Percentiles rank a stretch among this genome's conserved stretches.
Evolutionary conservation across 2,797 vertebrate genomes (phyloP).

Genomic region (Lophius americanus): DNA sequence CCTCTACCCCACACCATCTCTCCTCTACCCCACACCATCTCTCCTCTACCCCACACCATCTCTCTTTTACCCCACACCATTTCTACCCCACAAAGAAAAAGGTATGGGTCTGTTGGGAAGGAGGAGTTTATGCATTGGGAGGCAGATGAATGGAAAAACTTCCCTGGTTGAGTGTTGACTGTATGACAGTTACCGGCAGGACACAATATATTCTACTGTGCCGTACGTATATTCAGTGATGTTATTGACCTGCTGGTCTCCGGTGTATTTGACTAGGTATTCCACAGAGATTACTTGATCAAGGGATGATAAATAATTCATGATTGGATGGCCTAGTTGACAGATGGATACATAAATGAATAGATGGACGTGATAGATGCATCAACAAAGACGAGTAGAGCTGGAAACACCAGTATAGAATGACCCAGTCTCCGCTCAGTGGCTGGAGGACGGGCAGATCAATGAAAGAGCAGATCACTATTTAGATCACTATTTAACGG

Average conservation of each 20-base stretch:
- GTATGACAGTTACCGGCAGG: neutral
- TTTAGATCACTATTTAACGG: neutral
- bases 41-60: too few relatives aligned
- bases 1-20: too few relatives aligned
- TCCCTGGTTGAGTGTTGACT: neutral
- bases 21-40: too few relatives aligned
- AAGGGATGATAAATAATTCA: slow-evolving; percentile 1
- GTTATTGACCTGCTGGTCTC: neutral
- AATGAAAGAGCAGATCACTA: neutral
- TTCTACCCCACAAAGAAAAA: too few relatives aligned
- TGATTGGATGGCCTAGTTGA: neutral
- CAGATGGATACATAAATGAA: neutral
- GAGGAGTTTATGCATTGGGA: too few relatives aligned
- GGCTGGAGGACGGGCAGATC: neutral
- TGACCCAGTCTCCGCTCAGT: neutral
- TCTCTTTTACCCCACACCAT: too few relatives aligned
- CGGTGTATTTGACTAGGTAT: neutral
- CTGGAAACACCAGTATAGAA: neutral
- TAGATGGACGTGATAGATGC: slow-evolving; percentile 1
- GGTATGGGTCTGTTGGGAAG: too few relatives aligned
- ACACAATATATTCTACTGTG: too few relatives aligned
- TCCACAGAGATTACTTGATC: neutral
- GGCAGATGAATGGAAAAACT: neutral
- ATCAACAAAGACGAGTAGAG: neutral
- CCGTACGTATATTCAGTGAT: neutral